phyloP scores from a whole-genome alignment of 2,888 invertebrate genomes.

The Omphaloscelis lunosa region DNA sequence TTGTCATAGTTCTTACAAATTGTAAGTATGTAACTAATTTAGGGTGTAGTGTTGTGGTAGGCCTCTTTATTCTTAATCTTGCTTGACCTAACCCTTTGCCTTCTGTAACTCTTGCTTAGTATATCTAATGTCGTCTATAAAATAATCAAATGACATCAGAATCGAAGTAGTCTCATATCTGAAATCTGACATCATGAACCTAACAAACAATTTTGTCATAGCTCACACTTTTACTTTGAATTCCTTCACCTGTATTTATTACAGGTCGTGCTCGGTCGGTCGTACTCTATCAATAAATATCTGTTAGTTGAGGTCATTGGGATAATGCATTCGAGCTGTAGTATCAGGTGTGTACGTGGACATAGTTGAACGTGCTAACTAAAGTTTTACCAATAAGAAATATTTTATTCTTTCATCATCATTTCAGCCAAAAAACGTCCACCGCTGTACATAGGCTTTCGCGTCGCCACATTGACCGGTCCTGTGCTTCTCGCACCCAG shows the following conservation, averaged over 20 bases:
- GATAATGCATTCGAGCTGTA: conserved; percentile 5
- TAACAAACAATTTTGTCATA: conserved; percentile 38
- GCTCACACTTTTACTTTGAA: conserved; percentile 24
- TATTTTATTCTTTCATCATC: too few relatives aligned
- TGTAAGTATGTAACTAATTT: not conserved
- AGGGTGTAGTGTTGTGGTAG: not conserved
- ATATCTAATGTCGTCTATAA: not conserved
- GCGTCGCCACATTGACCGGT: too few relatives aligned
- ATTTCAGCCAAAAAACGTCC: not conserved
- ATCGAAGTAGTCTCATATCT: conserved; percentile 51
- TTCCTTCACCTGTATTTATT: conserved; percentile 45
- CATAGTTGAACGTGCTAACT: not conserved
- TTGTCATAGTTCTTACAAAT: not conserved
- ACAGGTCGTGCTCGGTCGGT: conserved; percentile 48
- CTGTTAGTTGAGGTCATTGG: conserved; percentile 64
- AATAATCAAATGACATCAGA: conserved; percentile 43
- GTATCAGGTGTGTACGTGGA: conserved; percentile 14
- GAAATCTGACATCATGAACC: conserved; percentile 57
- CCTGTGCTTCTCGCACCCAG: too few relatives aligned
- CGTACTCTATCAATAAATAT: conserved; percentile 58
- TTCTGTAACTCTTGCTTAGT: too few relatives aligned
- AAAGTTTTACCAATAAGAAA: not conserved
- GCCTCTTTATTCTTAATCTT: too few relatives aligned
- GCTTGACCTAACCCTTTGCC: too few relatives aligned
- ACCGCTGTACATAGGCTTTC: not conserved